Conservation (phyloP, 2,888 invertebrate species). For the Campopleginae sp. region DNA sequence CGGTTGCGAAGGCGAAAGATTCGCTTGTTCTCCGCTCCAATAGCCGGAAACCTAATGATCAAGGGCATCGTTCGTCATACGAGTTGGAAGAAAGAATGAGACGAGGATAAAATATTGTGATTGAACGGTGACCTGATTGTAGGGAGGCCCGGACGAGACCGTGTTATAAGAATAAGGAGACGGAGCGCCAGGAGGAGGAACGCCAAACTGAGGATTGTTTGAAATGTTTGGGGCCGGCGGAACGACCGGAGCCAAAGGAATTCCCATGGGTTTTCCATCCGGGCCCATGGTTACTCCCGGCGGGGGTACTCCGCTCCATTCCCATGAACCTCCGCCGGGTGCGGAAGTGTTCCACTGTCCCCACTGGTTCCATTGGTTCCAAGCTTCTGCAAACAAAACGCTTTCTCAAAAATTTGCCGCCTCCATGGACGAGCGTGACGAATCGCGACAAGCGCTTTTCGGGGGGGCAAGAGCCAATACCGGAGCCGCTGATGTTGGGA, state of each 20-base stretch:
- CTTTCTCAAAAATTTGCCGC: neutral
- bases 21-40: slow-evolving; percentile 80
- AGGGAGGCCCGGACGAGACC: slow-evolving; percentile 76
- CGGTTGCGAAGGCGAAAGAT: slow-evolving; percentile 72
- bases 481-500: slow-evolving; percentile 82
- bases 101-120: slow-evolving; percentile 14
- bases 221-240: slow-evolving; percentile 81
- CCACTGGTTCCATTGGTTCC: slow-evolving; percentile 82
- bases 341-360: slow-evolving; percentile 79
- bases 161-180: slow-evolving; percentile 80
- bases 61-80: neutral
- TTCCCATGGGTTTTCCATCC: slow-evolving; percentile 80
- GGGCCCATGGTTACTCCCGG: slow-evolving; percentile 80
- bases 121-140: slow-evolving; percentile 79
- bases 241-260: slow-evolving; percentile 76
- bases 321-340: slow-evolving; percentile 80
- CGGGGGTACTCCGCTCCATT: slow-evolving; percentile 81
- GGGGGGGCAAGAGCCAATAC: slow-evolving; percentile 68
- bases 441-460: too few relatives aligned
- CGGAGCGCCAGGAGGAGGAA: slow-evolving; percentile 78
- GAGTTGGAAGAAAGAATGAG: neutral
- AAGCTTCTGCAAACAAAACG: slow-evolving; percentile 73
- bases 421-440: neutral
- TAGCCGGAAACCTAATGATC: slow-evolving; percentile 64
- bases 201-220: slow-evolving; percentile 75